Conservation (phyloP, 2,797 vertebrate genomes). For the Rousettus madagascariensis region DNA sequence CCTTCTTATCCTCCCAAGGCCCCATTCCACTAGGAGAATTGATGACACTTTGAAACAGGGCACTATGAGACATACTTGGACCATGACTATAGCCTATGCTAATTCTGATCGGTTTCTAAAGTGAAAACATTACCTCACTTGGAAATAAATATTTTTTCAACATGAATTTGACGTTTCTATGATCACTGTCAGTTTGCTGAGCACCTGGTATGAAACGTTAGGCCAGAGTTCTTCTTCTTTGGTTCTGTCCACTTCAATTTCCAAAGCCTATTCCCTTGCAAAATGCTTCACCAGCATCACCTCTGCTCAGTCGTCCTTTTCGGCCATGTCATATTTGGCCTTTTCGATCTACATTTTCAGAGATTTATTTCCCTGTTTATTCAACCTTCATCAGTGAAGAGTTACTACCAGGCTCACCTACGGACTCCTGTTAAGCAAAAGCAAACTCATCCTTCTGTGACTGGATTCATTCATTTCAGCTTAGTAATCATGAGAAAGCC, state of each 20-base stretch:
- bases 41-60: background rate
- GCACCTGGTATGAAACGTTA: background rate
- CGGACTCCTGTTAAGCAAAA: background rate
- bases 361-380: background rate
- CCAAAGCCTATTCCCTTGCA: background rate
- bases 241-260: background rate
- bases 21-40: background rate
- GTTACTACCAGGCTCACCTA: background rate
- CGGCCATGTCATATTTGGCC: background rate
- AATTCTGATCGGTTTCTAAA: background rate
- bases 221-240: background rate
- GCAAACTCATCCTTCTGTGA: background rate
- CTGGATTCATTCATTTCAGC: background rate
- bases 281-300: background rate
- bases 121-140: background rate
- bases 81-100: accelerated
- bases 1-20: too few species aligned
- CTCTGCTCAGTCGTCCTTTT: background rate
- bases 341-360: background rate
- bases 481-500: background rate
- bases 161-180: background rate
- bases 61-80: background rate
- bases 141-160: background rate
- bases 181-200: background rate
- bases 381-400: background rate